Conservation (phyloP, 2,113 vertebrate species). For the Aepyceros melampus region DNA sequence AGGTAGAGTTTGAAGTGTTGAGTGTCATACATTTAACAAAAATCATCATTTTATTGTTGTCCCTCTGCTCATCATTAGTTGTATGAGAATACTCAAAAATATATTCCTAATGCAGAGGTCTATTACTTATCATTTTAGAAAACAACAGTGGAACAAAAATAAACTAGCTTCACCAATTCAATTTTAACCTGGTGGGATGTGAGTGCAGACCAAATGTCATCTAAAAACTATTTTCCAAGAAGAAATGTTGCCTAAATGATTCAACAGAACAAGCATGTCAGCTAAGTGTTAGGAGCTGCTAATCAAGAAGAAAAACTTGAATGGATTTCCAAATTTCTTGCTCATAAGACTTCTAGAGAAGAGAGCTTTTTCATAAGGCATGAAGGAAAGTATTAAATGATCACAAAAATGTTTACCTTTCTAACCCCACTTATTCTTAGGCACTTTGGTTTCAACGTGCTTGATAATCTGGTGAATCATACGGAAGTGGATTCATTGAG, state of each 20-base stretch:
- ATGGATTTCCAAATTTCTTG: neutral
- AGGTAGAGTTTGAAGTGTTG: neutral
- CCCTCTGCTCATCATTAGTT: neutral
- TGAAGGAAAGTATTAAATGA: neutral
- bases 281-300: neutral
- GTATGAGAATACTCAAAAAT: neutral
- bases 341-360: neutral
- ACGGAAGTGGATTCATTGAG: neutral
- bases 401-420: neutral
- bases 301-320: neutral
- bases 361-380: neutral
- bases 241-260: neutral
- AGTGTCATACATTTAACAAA: neutral
- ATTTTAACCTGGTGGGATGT: neutral
- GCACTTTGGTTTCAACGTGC: neutral
- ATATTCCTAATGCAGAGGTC: neutral
- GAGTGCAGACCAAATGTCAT: neutral
- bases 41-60: neutral
- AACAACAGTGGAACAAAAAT: neutral
- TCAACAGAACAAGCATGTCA: neutral
- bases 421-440: neutral
- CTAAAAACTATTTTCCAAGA: neutral
- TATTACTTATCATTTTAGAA: neutral
- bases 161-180: neutral
- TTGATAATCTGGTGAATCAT: neutral